These are phyloP conservation scores for Lutjanus argentimaculatus DNA, from an alignment of 2,797 vertebrate species.

Conservation along the genomic window DNA sequence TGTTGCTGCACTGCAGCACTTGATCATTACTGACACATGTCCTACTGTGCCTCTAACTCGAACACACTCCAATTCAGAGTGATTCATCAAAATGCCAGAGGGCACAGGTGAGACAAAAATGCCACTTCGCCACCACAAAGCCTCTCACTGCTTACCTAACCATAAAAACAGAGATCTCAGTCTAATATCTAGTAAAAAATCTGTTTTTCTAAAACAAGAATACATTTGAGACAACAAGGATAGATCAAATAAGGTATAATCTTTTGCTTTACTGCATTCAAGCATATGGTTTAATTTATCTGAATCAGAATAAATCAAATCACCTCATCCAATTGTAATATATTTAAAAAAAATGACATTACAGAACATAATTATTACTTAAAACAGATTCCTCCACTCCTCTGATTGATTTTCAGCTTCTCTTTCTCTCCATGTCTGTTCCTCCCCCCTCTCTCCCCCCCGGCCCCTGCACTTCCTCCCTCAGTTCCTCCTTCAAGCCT, in stretches of 20 bases:
- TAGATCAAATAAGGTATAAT: not conserved
- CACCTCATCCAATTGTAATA: not conserved
- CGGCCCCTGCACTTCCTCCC: slow-evolving; percentile 62
- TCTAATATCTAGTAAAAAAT: not conserved
- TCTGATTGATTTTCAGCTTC: slow-evolving; percentile 70
- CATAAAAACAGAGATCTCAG: slow-evolving; percentile 4
- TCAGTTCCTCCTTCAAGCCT: slow-evolving; percentile 80
- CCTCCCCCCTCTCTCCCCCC: slow-evolving; percentile 50
- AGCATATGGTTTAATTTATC: not conserved
- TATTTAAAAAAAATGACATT: slow-evolving; percentile 12
- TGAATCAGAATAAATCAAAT: slow-evolving; percentile 4
- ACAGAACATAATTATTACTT: slow-evolving; percentile 38
- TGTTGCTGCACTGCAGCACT: slow-evolving; percentile 44
- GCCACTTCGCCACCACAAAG: slow-evolving; percentile 8
- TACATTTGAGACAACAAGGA: not conserved
- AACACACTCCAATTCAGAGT: slow-evolving; percentile 60
- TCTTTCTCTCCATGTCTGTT: slow-evolving; percentile 40
- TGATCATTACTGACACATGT: slow-evolving; percentile 62
- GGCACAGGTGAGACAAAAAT: slow-evolving; percentile 52
- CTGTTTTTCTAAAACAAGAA: slow-evolving; percentile 1
- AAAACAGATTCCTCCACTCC: slow-evolving; percentile 55
- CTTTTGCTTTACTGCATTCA: not conserved
- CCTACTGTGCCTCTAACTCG: slow-evolving; percentile 53
- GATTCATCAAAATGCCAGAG: slow-evolving; percentile 69
- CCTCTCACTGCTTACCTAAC: slow-evolving; percentile 5